These are phyloP conservation scores for Oncopodura yosiiana DNA, from an alignment of 1,140 invertebrate species.

Conservation along the genomic window DNA sequence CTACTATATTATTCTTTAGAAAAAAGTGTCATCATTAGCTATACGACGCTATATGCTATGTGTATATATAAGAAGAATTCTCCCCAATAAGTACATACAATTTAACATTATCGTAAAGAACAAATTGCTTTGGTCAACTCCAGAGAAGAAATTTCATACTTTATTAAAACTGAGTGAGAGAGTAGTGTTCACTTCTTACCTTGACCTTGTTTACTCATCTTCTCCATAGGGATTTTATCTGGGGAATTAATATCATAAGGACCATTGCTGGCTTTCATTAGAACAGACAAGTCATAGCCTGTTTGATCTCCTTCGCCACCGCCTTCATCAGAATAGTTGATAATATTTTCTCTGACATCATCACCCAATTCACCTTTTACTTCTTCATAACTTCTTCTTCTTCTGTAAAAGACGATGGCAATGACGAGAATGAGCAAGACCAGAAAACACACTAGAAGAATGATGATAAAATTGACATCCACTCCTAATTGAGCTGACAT, in stretches of 20 bases:
- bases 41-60: too few species aligned
- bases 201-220: slow-evolving; percentile 30
- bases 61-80: too few species aligned
- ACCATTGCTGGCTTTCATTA: slow-evolving; percentile 56
- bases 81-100: too few species aligned
- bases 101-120: too few species aligned
- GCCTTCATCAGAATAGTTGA: slow-evolving; percentile 93
- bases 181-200: not conserved
- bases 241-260: slow-evolving; percentile 42
- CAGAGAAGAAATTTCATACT: too few species aligned
- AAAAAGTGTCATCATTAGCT: too few species aligned
- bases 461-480: slow-evolving; percentile 69
- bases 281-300: slow-evolving; percentile 84
- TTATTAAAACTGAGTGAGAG: too few species aligned
- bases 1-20: too few species aligned
- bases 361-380: slow-evolving; percentile 82
- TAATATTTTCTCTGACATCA: slow-evolving; percentile 92
- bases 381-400: slow-evolving; percentile 61
- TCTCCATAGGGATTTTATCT: slow-evolving; percentile 40
- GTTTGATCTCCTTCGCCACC: slow-evolving; percentile 87
- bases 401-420: slow-evolving; percentile 73
- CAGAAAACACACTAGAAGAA: slow-evolving; percentile 67
- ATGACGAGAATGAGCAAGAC: slow-evolving; percentile 69
- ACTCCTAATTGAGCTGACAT: slow-evolving; percentile 68
- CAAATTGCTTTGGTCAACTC: too few species aligned